Evolutionary conservation across 2,888 invertebrate species (phyloP).

Genomic region (Hipparchia semele): DNA sequence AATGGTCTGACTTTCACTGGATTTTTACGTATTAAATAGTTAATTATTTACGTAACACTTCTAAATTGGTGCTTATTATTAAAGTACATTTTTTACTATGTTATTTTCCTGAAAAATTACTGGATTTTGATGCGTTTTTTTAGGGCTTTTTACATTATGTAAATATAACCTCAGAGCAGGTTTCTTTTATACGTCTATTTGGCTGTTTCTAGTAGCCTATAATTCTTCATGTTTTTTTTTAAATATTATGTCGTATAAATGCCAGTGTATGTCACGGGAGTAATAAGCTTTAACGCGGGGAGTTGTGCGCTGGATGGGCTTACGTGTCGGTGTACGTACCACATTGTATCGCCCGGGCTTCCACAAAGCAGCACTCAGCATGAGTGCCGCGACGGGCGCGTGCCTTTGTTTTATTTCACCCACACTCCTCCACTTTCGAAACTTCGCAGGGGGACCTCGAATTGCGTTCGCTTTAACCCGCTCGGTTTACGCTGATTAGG

Average conservation of each 20-base stretch:
- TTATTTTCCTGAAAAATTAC: too few relatives aligned
- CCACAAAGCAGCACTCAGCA: constrained; percentile 81
- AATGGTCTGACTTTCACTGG: too few relatives aligned
- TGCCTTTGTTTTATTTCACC: constrained; percentile 81
- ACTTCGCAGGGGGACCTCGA: constrained; percentile 75
- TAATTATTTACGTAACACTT: too few relatives aligned
- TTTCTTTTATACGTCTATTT: too few relatives aligned
- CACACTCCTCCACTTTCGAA: constrained; percentile 76
- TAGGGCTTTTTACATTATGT: too few relatives aligned
- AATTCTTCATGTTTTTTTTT: too few relatives aligned
- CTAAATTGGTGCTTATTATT: too few relatives aligned
- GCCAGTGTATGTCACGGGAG: constrained; percentile 36
- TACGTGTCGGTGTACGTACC: constrained; percentile 52
- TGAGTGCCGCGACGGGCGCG: constrained; percentile 76
- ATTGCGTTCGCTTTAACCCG: constrained; percentile 70
- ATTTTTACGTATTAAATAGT: too few relatives aligned
- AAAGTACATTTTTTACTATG: too few relatives aligned
- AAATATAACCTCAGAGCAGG: too few relatives aligned
- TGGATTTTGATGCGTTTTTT: too few relatives aligned
- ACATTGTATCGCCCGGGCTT: constrained; percentile 73
- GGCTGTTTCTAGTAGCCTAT: too few relatives aligned
- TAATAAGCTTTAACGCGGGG: constrained; percentile 45
- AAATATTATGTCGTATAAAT: not conserved
- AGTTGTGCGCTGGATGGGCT: constrained; percentile 42
- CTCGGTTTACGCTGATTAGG: constrained; percentile 66